Base-by-base conservation (phyloP, 2,113 vertebrate genomes). In the Hydrochoerus hydrochaeris region DNA sequence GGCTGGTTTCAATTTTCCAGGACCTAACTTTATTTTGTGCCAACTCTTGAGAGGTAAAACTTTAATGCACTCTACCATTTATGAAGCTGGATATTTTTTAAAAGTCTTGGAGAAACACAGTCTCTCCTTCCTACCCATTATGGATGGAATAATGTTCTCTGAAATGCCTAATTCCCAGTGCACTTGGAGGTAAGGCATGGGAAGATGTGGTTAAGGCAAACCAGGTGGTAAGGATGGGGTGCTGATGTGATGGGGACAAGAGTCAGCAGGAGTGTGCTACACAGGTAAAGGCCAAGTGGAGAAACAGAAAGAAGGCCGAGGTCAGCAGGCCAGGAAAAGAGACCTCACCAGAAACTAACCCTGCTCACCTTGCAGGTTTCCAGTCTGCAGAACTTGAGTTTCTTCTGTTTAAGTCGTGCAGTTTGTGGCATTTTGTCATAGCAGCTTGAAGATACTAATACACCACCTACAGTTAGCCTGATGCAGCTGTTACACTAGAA, bases 21-120 rank as follows among this genome's bases (percentile, higher is more conserved):
- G n/a, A 58, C 44, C 85, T 32, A 57, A 38, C 32, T 83, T 92
- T 85, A 92, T 65, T 96, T 85, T 96, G 44, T 9, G 24, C 38
- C 75, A 94, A 58, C 24, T 93, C 65, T 86, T 77, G 63, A 57
- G 63, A 84, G n/a, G 75, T 95, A 91, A 89, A 95, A 91, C 20
- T 80, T 89, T 38, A 62, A 91, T 88, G 7, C 78, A 54, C 2
- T 63, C 2, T 75, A 71, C 83, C 67, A 60, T 84, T 96, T 84
- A 67, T 95, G 83, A 91, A 71, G 38, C 24, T 71, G 20, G 77
- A 12, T 85, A 52, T 90, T 86, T 96, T 78, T 49, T 26, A 90
- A 75, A 82, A 69, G 13, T 26, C 26, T 88, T 81, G 4, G 13
- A 80, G 69, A 92, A 88, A 80, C 32, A 82, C 1, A 83, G 5